Percentiles rank a stretch among this genome's conserved stretches.
These are phyloP conservation scores for Odontomyia ornata DNA, from an alignment of 2,888 invertebrate species.

Conservation along the genomic window DNA sequence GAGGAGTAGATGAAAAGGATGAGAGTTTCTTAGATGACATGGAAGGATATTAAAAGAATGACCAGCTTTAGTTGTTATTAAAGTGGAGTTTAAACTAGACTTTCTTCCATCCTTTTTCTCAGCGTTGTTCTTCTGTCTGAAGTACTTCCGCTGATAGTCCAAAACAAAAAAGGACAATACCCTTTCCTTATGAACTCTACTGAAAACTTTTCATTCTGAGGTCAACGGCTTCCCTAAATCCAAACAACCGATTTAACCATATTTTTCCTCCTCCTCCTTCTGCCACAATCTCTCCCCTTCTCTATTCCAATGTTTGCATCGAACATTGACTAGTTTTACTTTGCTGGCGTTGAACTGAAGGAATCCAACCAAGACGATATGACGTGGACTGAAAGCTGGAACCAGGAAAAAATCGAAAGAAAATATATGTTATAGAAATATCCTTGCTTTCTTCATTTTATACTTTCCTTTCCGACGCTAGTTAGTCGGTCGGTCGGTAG, in stretches of 20 bases:
- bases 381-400: background rate
- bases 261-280: background rate
- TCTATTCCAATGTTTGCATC: background rate
- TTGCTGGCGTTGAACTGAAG: too few relatives aligned
- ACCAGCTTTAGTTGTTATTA: background rate
- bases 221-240: too few relatives aligned
- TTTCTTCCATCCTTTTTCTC: too few relatives aligned
- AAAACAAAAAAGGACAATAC: too few relatives aligned
- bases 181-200: too few relatives aligned
- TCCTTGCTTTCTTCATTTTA: background rate
- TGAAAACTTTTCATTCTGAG: too few relatives aligned
- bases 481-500: conserved; percentile 32
- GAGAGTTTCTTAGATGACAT: background rate
- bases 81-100: too few relatives aligned
- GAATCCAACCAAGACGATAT: background rate
- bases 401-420: background rate
- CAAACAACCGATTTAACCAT: too few relatives aligned
- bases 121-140: too few relatives aligned
- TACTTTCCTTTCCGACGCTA: conserved; percentile 1
- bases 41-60: conserved; percentile 16
- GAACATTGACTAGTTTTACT: too few relatives aligned
- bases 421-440: background rate
- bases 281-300: background rate
- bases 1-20: too few relatives aligned
- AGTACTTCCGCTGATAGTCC: too few relatives aligned